phyloP scores from a whole-genome alignment of 1,140 invertebrate species.

The Aradophagus sp. region DNA sequence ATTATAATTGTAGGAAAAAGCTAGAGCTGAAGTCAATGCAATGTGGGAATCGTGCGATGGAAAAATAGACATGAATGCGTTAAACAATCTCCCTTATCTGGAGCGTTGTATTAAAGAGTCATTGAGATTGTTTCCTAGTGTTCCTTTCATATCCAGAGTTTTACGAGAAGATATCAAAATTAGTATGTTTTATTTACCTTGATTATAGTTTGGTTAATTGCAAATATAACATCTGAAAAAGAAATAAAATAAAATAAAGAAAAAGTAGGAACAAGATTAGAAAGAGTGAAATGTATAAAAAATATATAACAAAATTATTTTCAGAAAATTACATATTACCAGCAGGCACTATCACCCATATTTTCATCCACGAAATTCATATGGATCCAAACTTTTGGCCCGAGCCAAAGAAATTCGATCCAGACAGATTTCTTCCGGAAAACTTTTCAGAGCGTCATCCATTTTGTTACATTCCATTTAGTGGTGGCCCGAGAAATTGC shows the following conservation, averaged over 20 bases:
- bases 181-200: no score
- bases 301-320: no score
- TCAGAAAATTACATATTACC: neutral
- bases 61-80: neutral
- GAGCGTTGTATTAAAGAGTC: constrained; percentile 1
- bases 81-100: neutral
- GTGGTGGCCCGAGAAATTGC: constrained; percentile 1
- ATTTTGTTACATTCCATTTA: constrained; percentile 8
- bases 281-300: no score
- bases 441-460: neutral
- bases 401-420: constrained; percentile 11
- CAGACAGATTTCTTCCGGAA: constrained; percentile 17
- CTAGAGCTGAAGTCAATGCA: constrained; percentile 2
- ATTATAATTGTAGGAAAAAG: constrained; percentile 1
- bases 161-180: no score
- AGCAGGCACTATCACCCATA: neutral
- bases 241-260: no score
- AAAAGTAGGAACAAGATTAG: no score
- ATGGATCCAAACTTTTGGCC: constrained; percentile 7
- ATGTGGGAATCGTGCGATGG: neutral
- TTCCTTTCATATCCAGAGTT: no score
- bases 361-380: constrained; percentile 1
- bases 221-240: no score
- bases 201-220: no score
- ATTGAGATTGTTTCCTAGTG: no score